These are phyloP conservation scores for Morpho helenor DNA, from an alignment of 2,888 invertebrate genomes.

Conservation along the genomic window DNA sequence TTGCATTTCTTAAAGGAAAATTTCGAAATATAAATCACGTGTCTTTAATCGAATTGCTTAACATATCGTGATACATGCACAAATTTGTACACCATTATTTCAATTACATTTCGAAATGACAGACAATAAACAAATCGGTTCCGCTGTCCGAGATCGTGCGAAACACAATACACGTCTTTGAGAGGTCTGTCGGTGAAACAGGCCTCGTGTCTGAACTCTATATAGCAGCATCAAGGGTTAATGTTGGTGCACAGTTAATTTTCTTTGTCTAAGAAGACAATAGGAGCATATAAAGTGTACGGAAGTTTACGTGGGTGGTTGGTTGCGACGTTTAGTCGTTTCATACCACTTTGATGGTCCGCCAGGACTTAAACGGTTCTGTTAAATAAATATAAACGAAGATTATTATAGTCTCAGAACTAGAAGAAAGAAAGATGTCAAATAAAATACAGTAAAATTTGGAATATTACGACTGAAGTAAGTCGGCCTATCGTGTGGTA, in stretches of 20 bases:
- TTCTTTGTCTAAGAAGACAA: constrained; percentile 39
- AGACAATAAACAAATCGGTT: constrained; percentile 29
- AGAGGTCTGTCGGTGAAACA: no score
- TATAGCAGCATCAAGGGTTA: no score
- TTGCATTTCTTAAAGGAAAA: no score
- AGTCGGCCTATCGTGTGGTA: no score
- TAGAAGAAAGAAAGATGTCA: no score
- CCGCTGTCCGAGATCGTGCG: constrained; percentile 23
- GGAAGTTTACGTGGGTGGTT: constrained; percentile 32
- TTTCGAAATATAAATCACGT: no score
- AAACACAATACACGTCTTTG: constrained; percentile 8
- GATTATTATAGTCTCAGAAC: no score
- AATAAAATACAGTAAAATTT: no score
- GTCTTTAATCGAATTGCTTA: no score
- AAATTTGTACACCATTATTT: constrained; percentile 12
- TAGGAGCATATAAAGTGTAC: constrained; percentile 24
- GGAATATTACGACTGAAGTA: no score
- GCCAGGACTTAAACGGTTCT: neutral
- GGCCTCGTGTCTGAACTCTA: no score
- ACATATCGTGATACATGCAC: constrained; percentile 6
- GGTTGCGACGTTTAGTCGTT: constrained; percentile 22
- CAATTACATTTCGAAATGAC: constrained; percentile 27
- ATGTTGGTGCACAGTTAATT: constrained; percentile 11
- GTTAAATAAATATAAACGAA: no score
- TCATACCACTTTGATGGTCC: constrained; percentile 2